A percentile compares a stretch with the other conserved stretches of the same genome.
Conservation (phyloP, 2,113 vertebrate species). For the Myotis davidii region DNA sequence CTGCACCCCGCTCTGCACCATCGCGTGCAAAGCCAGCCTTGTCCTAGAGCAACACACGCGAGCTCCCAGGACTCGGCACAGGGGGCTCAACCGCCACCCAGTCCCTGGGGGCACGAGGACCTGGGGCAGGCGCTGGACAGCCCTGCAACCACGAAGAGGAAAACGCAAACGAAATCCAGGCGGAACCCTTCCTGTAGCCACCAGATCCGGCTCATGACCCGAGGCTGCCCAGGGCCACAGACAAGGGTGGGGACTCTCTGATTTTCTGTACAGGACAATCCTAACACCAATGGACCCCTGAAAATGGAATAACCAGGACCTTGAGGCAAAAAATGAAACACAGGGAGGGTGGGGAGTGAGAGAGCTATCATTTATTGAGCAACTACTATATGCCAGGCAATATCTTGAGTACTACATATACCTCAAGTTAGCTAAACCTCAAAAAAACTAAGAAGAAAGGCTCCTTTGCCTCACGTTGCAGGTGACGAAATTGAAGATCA, state of each 20-base stretch:
- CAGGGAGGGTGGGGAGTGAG: not conserved
- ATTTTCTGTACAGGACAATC: not conserved
- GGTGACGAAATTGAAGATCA: not conserved
- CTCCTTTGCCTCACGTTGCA: not conserved
- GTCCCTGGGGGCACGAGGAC: rapidly evolving
- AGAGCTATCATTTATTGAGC: not conserved
- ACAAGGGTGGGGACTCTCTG: not conserved
- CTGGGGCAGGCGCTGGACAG: too few relatives aligned
- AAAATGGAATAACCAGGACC: not conserved
- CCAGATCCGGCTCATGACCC: constrained; percentile 38
- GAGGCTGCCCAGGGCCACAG: not conserved
- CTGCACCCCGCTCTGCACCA: rapidly evolving
- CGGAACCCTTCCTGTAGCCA: not conserved
- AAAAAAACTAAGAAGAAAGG: not conserved
- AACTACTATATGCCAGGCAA: not conserved
- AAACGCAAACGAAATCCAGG: not conserved
- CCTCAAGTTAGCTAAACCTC: not conserved
- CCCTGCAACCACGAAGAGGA: not conserved
- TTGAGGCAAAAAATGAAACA: not conserved
- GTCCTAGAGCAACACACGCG: not conserved
- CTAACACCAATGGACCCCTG: not conserved
- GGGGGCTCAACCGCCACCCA: rapidly evolving
- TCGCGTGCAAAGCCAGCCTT: rapidly evolving
- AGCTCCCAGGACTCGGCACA: not conserved
- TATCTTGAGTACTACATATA: not conserved